Evolutionary conservation across 2,113 vertebrate genomes (phyloP), one percentile per base, ranked within the genome.

Genomic region (Muntiacus muntjak): DNA sequence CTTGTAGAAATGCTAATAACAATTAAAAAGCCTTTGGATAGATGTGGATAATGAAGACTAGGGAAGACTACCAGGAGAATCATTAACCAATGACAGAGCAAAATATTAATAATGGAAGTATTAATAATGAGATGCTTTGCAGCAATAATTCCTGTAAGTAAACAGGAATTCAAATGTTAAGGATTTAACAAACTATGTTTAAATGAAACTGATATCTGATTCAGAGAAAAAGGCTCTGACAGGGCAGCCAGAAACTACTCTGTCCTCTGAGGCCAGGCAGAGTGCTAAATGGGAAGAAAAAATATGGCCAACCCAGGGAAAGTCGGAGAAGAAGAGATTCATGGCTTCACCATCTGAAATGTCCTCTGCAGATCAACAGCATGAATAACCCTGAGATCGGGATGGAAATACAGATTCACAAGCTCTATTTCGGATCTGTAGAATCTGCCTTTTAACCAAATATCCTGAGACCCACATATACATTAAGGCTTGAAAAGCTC

Each of bases 1-100:
- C n/a, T 90, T 52, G 9, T 58, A 64, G 87, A 76, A 95, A 88
- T 76, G 40, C 30, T 74, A 1, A 1, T n/a, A 84, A 64, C 17
- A 62, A 57, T 85, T 67, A n/a, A 54, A 81, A 85, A 16, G 21
- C 21, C 93, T 89, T 85, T 89, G 54, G 30, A 26, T 92, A 25
- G 4, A 84, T 87, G 87, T 92, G 47, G 57, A 55, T 60, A 62
- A 57, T 26, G 58, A 93, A 85, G 6, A 23, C 19, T 84, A 28
- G 15, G 28, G 23, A 55, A 52, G 47, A 62, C 13, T 33, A 8
- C 74, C 26, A 91, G 30, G 12, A 79, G 50, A 64, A 36, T 83
- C 47, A 43, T 87, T 79, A 83, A 55, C n/a, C 89, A 83, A 71
- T 71, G 74, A 79, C 50, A 94, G 67, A 89, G 45, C 40, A 54